phyloP scores from a whole-genome alignment of 2,113 vertebrate genomes.

The Okapia johnstoni region DNA sequence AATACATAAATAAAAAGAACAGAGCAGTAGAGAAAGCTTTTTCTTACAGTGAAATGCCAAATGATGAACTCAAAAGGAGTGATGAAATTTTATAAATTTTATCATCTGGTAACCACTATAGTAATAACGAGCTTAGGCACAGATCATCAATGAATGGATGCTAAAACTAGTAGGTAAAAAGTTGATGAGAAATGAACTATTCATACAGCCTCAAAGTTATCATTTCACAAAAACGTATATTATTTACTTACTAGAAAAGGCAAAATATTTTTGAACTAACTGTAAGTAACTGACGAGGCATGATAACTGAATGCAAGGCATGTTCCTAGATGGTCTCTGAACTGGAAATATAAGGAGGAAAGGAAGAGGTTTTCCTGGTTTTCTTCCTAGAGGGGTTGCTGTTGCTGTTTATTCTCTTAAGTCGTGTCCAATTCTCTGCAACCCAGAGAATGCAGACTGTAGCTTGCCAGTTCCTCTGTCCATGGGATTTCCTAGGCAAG shows the following conservation, averaged over 20 bases:
- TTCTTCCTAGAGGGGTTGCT: not conserved
- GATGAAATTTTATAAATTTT: slow-evolving; percentile 3
- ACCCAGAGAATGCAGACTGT: not conserved
- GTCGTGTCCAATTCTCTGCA: not conserved
- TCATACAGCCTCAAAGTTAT: not conserved
- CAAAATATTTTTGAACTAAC: slow-evolving; percentile 3
- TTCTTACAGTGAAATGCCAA: slow-evolving; percentile 33
- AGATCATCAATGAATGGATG: not conserved
- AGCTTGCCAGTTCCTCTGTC: not conserved
- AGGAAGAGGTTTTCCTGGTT: not conserved
- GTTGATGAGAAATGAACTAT: not conserved
- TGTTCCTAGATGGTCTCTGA: not conserved
- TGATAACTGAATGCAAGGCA: not conserved
- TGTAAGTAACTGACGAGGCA: not conserved
- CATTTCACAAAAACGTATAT: not conserved
- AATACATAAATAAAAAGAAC: not conserved
- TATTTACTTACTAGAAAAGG: not conserved
- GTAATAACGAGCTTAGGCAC: slow-evolving; percentile 43
- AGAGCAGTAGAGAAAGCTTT: not conserved
- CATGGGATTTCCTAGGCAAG: not conserved
- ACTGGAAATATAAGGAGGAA: not conserved
- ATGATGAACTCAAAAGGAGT: slow-evolving; percentile 24
- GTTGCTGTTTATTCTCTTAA: not conserved
- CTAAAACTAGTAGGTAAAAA: not conserved
- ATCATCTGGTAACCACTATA: slow-evolving; percentile 48